Evolutionary conservation across 2,888 invertebrate genomes (phyloP), one percentile per base, ranked within the genome.

Genomic region (Agrypnus murinus): DNA sequence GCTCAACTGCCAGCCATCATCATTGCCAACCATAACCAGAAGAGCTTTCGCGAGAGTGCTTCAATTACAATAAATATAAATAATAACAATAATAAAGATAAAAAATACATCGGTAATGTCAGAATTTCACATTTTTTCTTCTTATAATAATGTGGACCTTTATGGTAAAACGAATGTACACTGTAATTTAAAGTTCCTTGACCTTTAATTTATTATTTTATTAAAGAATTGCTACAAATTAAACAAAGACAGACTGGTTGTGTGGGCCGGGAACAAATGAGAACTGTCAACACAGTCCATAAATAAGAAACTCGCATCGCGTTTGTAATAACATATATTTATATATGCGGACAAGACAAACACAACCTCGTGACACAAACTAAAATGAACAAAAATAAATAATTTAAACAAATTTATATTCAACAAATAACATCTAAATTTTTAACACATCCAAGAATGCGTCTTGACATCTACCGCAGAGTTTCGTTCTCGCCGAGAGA

Each of bases 201-300:
- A 78, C 76, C 78, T 74, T 74, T 72, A 70, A 69, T 76, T 74
- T 76, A 73, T 77, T 78, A 78, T 78, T 83, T 82, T 81, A 80
- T 82, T 82, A 81, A 81, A 83, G 82, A 83, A 83, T 82, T 81
- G 80, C 80, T 81, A 82, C 83, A 83, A 82, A 82, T 83, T 82
- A 82, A 83, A 83, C 80, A 83, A 81, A 83, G 82, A 81, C 80
- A 78, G 81, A 81, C 79, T 80, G 81, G 81, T 73, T 84, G 84
- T 84, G 83, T 84, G 83, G 84, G 84, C 82, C 79, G 83, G 71
- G 83, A 82, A 85, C 85, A 84, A 85, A 85, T 84, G 85, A 84
- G 83, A 83, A 82, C 81, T 84, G 86, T 86, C 86, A 86, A 85
- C 84, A 83, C 83, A 83, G 82, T 83, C 84, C 85, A 84, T 85